Evolutionary conservation across 2,113 vertebrate genomes (phyloP), one percentile per base, ranked within the genome.

Genomic region (Saccopteryx leptura): DNA sequence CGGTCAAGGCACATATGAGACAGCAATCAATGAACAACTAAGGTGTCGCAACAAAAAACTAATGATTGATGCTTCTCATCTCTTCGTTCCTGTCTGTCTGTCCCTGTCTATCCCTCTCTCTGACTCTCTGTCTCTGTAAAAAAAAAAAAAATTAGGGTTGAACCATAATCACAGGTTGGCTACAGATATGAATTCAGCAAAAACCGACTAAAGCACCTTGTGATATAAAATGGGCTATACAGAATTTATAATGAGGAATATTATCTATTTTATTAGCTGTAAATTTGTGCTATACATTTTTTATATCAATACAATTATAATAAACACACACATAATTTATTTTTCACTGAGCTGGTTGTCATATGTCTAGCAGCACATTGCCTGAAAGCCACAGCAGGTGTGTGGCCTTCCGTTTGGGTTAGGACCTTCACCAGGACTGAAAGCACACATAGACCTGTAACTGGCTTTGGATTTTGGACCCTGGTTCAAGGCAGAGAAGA

Each of bases 191-290:
- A 18, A 2, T 60, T 39, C 75, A 46, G 9, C 39, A 9, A 54
- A 65, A n/a, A 5, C 63, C 52, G 2, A 3, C 4, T 1, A 19
- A 58, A 21, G 13, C 19, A 1, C 66, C 31, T 60, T 39, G 60
- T 9, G 33, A 76, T 56, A 18, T 60, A 19, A 0, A 0, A 0
- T 1, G 10, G 23, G 13, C 13, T 21, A 2, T 14, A 1, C 11
- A 14, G 4, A 63, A 56, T 15, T 78, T 48, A 13, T 5, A 56
- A 1, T 2, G 71, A 33, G 69, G 50, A 54, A 52, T n/a, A 19
- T 2, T n/a, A 48, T 24, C 0, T 26, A 46, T 28, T 46, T 60
- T 60, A 26, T 63, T 26, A 2, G 33, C 87, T 75, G 72, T 46
- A 52, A 80, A 7, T n/a, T n/a, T n/a, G 66, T 4, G 14, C 26